Evolutionary conservation across 2,113 vertebrate species (phyloP).

Genomic region (Acanthisitta chloris): DNA sequence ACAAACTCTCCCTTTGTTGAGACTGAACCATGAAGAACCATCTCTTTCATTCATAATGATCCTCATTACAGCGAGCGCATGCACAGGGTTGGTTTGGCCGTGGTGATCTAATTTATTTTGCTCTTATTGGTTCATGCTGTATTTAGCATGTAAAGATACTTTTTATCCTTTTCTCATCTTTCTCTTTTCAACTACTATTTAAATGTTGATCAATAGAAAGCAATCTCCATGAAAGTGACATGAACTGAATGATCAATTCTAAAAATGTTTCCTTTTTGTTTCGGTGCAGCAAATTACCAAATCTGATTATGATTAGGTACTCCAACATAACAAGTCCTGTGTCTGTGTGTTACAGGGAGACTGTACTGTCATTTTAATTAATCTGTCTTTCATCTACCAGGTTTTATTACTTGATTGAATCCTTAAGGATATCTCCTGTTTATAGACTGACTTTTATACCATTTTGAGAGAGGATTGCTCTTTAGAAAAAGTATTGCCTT

Average conservation of each 20-base stretch:
- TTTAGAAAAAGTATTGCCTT: neutral
- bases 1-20: slow-evolving; percentile 1
- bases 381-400: slow-evolving; percentile 13
- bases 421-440: neutral
- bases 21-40: neutral
- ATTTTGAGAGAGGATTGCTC: neutral
- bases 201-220: slow-evolving; percentile 66
- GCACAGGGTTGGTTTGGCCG: neutral
- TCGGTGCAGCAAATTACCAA: slow-evolving; percentile 60
- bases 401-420: slow-evolving; percentile 51
- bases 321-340: slow-evolving; percentile 29
- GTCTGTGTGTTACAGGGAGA: neutral
- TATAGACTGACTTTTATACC: neutral
- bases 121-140: slow-evolving; percentile 48
- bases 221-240: slow-evolving; percentile 62
- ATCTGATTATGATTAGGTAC: slow-evolving; percentile 61
- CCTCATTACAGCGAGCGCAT: neutral
- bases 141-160: slow-evolving; percentile 55
- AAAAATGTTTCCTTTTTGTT: slow-evolving; percentile 68
- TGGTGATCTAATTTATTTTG: slow-evolving; percentile 55
- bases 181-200: slow-evolving; percentile 47
- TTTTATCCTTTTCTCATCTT: slow-evolving; percentile 51
- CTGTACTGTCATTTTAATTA: slow-evolving; percentile 42
- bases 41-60: slow-evolving; percentile 29
- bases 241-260: slow-evolving; percentile 64